Evolutionary conservation across 2,888 invertebrate species (phyloP).

Genomic region (Drosophila greeni): DNA sequence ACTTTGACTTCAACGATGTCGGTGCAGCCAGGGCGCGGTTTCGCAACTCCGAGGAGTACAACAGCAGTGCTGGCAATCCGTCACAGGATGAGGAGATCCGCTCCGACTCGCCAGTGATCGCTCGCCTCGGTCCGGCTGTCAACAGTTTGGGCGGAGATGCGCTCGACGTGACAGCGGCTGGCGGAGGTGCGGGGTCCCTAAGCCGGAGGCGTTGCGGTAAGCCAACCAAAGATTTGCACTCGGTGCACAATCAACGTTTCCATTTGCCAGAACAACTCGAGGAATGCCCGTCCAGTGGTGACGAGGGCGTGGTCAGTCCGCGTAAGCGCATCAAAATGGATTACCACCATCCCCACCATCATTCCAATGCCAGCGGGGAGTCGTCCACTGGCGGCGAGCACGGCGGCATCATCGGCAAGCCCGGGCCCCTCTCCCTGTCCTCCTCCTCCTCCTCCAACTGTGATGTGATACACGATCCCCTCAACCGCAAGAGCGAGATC

Average conservation of each 20-base stretch:
- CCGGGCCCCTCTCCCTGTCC: slow-evolving; percentile 68
- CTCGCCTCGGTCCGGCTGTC: slow-evolving; percentile 73
- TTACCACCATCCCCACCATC: slow-evolving; percentile 80
- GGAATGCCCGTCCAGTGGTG: slow-evolving; percentile 85
- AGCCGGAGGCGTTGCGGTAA: slow-evolving; percentile 79
- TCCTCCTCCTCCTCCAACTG: slow-evolving; percentile 77
- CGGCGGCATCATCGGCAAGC: slow-evolving; percentile 50
- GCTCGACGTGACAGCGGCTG: slow-evolving; percentile 58
- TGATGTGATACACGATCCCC: slow-evolving; percentile 78
- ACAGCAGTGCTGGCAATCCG: slow-evolving; percentile 13
- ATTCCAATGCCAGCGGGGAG: slow-evolving; percentile 74
- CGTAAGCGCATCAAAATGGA: slow-evolving; percentile 84
- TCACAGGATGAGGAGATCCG: slow-evolving; percentile 72
- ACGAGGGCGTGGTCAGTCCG: slow-evolving; percentile 82
- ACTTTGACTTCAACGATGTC: slow-evolving; percentile 73
- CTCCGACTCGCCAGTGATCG: slow-evolving; percentile 75
- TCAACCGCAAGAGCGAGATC: slow-evolving; percentile 79
- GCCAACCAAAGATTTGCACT: slow-evolving; percentile 81
- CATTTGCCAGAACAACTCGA: slow-evolving; percentile 85
- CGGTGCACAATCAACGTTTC: slow-evolving; percentile 85
- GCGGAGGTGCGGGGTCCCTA: slow-evolving; percentile 4
- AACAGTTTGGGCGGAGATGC: slow-evolving; percentile 68
- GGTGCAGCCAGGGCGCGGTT: slow-evolving; percentile 77
- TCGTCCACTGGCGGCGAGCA: slow-evolving; percentile 47
- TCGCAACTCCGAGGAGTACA: slow-evolving; percentile 86